Percentiles rank a stretch among this genome's conserved stretches.
These are phyloP conservation scores for Ichneumoninae sp. DNA, from an alignment of 2,888 invertebrate genomes.

Conservation along the genomic window DNA sequence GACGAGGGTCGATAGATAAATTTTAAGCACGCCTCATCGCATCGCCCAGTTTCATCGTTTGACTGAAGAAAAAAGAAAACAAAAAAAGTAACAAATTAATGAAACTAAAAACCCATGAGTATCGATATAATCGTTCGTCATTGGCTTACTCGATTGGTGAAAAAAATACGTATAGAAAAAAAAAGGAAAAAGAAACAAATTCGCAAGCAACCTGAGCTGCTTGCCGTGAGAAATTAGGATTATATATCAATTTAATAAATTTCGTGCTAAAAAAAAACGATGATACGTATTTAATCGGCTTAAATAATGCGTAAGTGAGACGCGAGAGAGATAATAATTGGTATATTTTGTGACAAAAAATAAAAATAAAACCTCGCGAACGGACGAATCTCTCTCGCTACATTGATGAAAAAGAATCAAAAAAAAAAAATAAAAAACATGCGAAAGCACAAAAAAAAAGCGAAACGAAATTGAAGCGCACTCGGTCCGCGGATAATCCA, in stretches of 20 bases:
- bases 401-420: conserved; percentile 5
- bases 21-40: conserved; percentile 66
- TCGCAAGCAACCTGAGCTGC: conserved; percentile 45
- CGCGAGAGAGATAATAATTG: conserved; percentile 41
- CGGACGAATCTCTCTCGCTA: conserved; percentile 57
- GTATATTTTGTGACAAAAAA: conserved; percentile 64
- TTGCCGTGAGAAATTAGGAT: conserved; percentile 61
- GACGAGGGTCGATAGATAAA: conserved; percentile 61
- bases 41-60: conserved; percentile 65
- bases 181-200: conserved; percentile 56
- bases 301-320: conserved; percentile 54
- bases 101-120: conserved; percentile 56
- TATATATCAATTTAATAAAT: conserved; percentile 50
- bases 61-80: conserved; percentile 36
- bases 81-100: conserved; percentile 36
- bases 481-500: conserved; percentile 58
- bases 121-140: conserved; percentile 69
- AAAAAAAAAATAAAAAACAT: conserved; percentile 18
- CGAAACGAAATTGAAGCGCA: conserved; percentile 51
- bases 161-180: conserved; percentile 38
- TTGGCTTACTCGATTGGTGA: conserved; percentile 63
- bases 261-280: conserved; percentile 27
- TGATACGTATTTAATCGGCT: conserved; percentile 61
- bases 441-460: conserved; percentile 20
- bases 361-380: conserved; percentile 30